Evolutionary conservation across 2,113 vertebrate genomes (phyloP).

Genomic region (Oceanodroma tethys): DNA sequence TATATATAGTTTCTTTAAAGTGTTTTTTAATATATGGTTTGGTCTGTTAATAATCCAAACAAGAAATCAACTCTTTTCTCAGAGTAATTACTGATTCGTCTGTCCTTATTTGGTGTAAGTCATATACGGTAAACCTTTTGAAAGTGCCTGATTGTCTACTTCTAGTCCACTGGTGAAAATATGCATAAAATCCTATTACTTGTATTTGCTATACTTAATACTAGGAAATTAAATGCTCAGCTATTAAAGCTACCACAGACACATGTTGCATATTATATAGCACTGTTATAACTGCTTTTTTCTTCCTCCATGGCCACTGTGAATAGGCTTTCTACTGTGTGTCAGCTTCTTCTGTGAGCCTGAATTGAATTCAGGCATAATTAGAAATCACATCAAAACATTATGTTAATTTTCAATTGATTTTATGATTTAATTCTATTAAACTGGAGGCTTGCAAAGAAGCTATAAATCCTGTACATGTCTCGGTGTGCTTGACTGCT

Average conservation of each 20-base stretch:
- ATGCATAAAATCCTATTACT: neutral
- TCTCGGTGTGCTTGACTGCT: conserved; percentile 30
- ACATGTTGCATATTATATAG: neutral
- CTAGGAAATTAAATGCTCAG: neutral
- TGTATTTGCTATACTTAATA: neutral
- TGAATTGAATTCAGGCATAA: conserved; percentile 43
- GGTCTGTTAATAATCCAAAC: neutral
- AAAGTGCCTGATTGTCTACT: neutral
- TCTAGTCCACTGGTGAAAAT: neutral
- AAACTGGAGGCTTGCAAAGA: conserved; percentile 58
- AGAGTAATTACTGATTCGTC: neutral
- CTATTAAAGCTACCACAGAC: neutral
- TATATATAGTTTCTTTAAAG: neutral
- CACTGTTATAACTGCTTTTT: neutral
- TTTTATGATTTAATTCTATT: conserved; percentile 69
- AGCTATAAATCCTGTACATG: conserved; percentile 51
- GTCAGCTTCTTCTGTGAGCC: conserved; percentile 8
- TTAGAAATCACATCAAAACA: conserved; percentile 67
- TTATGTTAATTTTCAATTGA: conserved; percentile 69
- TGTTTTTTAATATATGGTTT: neutral
- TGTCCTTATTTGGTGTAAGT: neutral
- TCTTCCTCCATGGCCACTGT: neutral
- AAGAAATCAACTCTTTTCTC: neutral
- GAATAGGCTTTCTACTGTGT: neutral
- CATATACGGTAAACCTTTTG: neutral